phyloP scores from a whole-genome alignment of 1,140 invertebrate species.

The Chionoecetes opilio region DNA sequence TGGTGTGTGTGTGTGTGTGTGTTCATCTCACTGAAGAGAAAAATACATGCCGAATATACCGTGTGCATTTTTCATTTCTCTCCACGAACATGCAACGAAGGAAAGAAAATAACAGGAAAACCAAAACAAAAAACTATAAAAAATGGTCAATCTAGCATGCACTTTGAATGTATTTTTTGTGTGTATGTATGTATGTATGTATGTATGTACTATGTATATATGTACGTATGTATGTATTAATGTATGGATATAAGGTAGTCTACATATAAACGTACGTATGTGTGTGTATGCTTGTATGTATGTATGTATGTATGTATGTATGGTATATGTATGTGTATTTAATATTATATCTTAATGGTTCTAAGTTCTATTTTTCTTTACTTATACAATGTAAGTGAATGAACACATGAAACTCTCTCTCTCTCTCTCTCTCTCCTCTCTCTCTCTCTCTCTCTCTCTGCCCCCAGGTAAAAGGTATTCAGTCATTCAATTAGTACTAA shows the following conservation, averaged over 20 bases:
- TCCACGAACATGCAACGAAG: background rate
- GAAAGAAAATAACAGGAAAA: background rate
- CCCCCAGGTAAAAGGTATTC: background rate
- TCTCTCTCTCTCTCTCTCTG: background rate
- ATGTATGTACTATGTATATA: too few relatives aligned
- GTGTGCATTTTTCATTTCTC: background rate
- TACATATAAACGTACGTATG: conserved; percentile 30
- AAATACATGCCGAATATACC: background rate
- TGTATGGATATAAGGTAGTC: background rate
- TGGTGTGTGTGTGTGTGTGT: too few relatives aligned
- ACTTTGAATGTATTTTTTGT: too few relatives aligned
- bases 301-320: conserved; percentile 37
- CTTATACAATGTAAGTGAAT: too few relatives aligned
- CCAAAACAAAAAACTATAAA: background rate
- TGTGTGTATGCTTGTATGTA: too few relatives aligned
- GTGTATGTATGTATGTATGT: too few relatives aligned
- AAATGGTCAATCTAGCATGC: too few relatives aligned
- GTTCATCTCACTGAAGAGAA: background rate
- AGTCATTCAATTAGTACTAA: background rate
- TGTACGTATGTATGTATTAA: too few relatives aligned
- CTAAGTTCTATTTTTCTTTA: background rate
- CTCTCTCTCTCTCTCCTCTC: background rate
- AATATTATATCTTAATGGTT: background rate
- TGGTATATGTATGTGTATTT: conserved; percentile 32
- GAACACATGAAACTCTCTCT: background rate